A percentile compares a stretch with the other conserved stretches of the same genome.
Evolutionary conservation across 2,888 invertebrate genomes (phyloP).

Genomic region (Abrostola triplasia): DNA sequence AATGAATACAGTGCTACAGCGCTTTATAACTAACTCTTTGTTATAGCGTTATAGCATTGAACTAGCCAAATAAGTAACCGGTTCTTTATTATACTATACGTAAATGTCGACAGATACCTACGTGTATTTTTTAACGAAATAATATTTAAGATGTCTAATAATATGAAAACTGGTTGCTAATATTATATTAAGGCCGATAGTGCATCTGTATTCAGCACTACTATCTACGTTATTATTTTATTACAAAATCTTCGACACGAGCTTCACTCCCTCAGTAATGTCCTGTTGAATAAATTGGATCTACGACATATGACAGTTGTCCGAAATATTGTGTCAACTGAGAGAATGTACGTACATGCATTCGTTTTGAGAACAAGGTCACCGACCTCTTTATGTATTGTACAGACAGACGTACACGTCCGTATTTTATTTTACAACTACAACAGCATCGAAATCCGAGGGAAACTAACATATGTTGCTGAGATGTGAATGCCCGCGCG

Average conservation of each 20-base stretch:
- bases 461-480: conserved; percentile 69
- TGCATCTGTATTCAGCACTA: neutral
- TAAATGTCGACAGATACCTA: neutral
- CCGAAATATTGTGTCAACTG: conserved; percentile 54
- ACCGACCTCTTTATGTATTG: conserved; percentile 80
- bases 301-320: conserved; percentile 17
- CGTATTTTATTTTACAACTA: conserved; percentile 80
- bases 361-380: conserved; percentile 69
- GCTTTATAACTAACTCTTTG: too few relatives aligned
- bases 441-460: conserved; percentile 61
- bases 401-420: conserved; percentile 78
- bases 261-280: conserved; percentile 1
- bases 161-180: neutral
- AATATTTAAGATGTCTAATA: neutral
- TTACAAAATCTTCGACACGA: neutral
- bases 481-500: conserved; percentile 69
- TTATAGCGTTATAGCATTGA: too few relatives aligned
- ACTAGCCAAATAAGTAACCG: neutral
- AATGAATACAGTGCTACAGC: too few relatives aligned
- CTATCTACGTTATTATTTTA: neutral
- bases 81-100: neutral
- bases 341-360: conserved; percentile 58
- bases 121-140: neutral
- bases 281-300: conserved; percentile 16
- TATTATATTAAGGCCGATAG: neutral